Evolutionary conservation across 2,113 vertebrate species (phyloP), one percentile per base, ranked within the genome.

Genomic region (Tachysurus fulvidraco): DNA sequence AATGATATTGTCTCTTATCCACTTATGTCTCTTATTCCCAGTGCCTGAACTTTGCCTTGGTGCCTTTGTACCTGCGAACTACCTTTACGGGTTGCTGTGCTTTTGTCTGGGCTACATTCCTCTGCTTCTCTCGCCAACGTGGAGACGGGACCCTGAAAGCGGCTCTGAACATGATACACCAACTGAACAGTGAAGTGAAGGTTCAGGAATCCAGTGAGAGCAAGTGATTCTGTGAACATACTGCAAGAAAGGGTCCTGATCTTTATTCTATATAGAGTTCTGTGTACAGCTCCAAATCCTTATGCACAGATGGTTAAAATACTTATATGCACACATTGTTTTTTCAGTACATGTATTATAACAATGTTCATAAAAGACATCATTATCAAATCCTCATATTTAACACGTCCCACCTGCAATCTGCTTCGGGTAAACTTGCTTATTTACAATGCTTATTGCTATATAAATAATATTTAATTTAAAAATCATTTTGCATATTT

Each of bases 101-200:
- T 28, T 98, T 98, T 90, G 69, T 97, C 86, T 99, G 98, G 98
- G 96, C 96, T 83, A 93, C 93, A 60, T 99, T 97, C 94, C 93
- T 98, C n/a, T 98, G 97, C 91, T 98, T 96, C 91, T 98, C 96
- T 0, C 96, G 95, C 2, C 96, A 97, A 87, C 95, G 93, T 0
- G 96, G 96, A 0, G 96, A 97, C 3, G 96, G 96, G 41, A 97
- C 96, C 0, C 92, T 93, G 9, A 87, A 84, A 25, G 95, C 96
- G 0, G 94, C 93, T 21, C 91, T 96, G 55, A 44, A 92, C 1
- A 94, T 94, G 93, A 81, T 95, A 1, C 92, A 91, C 85, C 10
- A 91, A 0, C 85, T 83, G 16, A 84, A 82, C 4, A 55, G 28
- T 5, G 21, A n/a, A 1, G 41, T n/a, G 17, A 60, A 46, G 30